phyloP scores from a whole-genome alignment of 2,797 vertebrate genomes.

The Novumbra hubbsi region DNA sequence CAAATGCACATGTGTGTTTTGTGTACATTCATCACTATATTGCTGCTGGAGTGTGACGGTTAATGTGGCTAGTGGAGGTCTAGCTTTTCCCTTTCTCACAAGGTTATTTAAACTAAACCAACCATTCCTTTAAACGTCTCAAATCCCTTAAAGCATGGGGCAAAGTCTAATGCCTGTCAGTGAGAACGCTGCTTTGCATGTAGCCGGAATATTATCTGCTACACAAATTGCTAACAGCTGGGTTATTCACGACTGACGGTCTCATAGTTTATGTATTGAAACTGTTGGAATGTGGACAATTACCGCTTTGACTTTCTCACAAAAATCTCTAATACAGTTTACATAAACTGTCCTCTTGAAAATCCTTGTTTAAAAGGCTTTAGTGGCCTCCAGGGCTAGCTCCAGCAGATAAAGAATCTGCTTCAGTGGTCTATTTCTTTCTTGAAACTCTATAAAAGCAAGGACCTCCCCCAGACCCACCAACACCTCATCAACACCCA shows the following conservation, averaged over 20 bases:
- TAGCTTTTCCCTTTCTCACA: slow-evolving; percentile 64
- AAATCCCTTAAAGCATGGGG: slow-evolving; percentile 64
- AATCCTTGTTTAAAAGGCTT: slow-evolving; percentile 65
- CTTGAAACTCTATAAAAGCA: slow-evolving; percentile 47
- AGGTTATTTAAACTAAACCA: slow-evolving; percentile 79
- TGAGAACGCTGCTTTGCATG: slow-evolving; percentile 81
- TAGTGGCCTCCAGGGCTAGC: slow-evolving; percentile 57
- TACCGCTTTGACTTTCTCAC: slow-evolving; percentile 87
- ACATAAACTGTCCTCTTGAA: slow-evolving; percentile 75
- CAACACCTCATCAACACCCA: too few relatives aligned
- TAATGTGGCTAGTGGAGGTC: slow-evolving; percentile 62
- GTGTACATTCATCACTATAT: slow-evolving; percentile 56
- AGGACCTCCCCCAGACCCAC: slow-evolving; percentile 31
- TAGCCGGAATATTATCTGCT: slow-evolving; percentile 88
- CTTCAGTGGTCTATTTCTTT: slow-evolving; percentile 32
- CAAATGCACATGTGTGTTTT: slow-evolving; percentile 48
- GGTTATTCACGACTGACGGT: slow-evolving; percentile 77
- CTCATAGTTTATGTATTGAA: slow-evolving; percentile 88
- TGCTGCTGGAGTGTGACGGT: slow-evolving; percentile 49
- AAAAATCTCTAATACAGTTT: slow-evolving; percentile 68
- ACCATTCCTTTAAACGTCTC: slow-evolving; percentile 69
- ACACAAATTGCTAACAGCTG: slow-evolving; percentile 93
- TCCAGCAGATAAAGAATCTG: slow-evolving; percentile 43
- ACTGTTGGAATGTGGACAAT: slow-evolving; percentile 90
- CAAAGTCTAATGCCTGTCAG: slow-evolving; percentile 70